Evolutionary conservation across 2,888 invertebrate genomes (phyloP), one percentile per base, ranked within the genome.

Genomic region (Acronicta alni): DNA sequence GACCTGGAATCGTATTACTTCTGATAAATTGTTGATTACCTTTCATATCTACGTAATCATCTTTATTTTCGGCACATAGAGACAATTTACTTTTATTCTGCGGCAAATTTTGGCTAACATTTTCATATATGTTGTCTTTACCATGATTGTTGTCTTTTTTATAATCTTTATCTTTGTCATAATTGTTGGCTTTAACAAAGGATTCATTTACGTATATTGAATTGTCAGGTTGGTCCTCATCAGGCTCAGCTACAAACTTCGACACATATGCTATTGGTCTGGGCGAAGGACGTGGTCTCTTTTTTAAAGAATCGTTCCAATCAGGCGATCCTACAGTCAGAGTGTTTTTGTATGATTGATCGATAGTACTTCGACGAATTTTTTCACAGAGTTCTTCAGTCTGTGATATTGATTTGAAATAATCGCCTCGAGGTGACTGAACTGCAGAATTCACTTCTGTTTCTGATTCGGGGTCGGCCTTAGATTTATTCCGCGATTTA

Each of bases 21-120:
- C 58, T 54, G 17, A 57, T 58, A 46, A 63, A 32, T 37, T 8
- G 17, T 48, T 26, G 58, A 41, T 53, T 39, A 30, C 57, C 41
- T 10, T 47, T 12, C 72, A 75, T 75, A 48, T 17, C 1, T 30
- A 59, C 47, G 49, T 72, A 72, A 14, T 48, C 47, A 18, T 32
- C n/a, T 41, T 42, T 45, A 52, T 15, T 9, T 26, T 47, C 17
- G 6, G 0, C 8, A 7, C 9, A 46, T 6, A 12, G 51, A 37
- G 72, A 67, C 58, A 69, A 77, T 20, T 72, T 81, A 72, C 87
- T 88, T 53, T 80, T 74, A 55, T 89, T 86, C 65, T 87, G 84
- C 1, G 84, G 78, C 38, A 86, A 61, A 67, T 86, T 89, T 16
- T 26, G 48, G 39, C 39, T 52, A 17, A 73, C 47, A 52, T 79